phyloP scores from a whole-genome alignment of 2,888 invertebrate genomes.

The Orthonychiurus folsomi region DNA sequence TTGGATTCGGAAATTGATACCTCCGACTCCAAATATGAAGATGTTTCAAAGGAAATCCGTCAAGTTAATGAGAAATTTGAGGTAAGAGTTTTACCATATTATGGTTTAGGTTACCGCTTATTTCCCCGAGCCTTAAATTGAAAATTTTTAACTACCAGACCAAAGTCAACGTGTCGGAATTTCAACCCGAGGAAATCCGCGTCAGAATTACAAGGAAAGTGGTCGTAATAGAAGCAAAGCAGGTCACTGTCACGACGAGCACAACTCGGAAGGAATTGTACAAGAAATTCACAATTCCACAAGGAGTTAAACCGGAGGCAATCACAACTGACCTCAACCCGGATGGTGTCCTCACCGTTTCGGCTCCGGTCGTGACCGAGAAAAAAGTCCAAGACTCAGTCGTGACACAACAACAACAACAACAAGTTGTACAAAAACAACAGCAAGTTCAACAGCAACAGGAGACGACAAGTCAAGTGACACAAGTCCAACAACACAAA shows the following conservation, averaged over 20 bases:
- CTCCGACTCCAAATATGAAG: not conserved
- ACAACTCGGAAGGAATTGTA: no score
- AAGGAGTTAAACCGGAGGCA: conserved; percentile 7
- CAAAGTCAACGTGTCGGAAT: not conserved
- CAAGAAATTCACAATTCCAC: not conserved
- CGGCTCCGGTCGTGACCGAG: not conserved
- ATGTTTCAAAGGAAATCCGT: conserved; percentile 5
- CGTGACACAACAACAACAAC: not conserved
- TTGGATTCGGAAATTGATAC: not conserved
- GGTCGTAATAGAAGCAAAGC: conserved; percentile 1
- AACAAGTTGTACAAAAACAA: no score
- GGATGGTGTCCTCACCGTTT: conserved; percentile 10
- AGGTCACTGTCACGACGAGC: not conserved
- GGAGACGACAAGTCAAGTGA: no score
- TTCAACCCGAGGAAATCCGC: not conserved
- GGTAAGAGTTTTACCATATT: no score
- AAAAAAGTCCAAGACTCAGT: not conserved
- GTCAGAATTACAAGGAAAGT: not conserved
- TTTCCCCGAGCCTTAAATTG: no score
- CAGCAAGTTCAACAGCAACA: no score
- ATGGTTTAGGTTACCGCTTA: no score
- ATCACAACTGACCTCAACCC: no score
- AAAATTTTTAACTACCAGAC: no score
- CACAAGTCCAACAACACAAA: no score
- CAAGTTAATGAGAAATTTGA: not conserved